A percentile compares a stretch with the other conserved stretches of the same genome.
phyloP scores from a whole-genome alignment of 1,140 invertebrate species.

The Eciton burchellii region DNA sequence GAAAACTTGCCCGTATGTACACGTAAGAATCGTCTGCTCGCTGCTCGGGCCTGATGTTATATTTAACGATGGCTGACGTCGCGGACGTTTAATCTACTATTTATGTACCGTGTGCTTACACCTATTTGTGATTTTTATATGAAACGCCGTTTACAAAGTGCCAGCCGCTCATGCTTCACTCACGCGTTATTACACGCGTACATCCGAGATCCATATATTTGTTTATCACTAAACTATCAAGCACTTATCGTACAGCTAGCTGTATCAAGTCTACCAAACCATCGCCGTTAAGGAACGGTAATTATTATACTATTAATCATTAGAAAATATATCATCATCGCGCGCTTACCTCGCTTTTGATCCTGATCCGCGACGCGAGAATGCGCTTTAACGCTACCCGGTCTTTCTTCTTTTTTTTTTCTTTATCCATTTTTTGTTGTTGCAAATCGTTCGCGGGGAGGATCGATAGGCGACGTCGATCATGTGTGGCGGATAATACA shows the following conservation, averaged over 20 bases:
- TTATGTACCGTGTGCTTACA: constrained; percentile 14
- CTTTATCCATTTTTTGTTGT: neutral
- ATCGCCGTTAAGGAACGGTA: constrained; percentile 4
- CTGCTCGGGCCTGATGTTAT: constrained; percentile 7
- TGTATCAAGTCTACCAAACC: neutral
- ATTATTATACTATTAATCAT: constrained; percentile 13
- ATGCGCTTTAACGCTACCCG: constrained; percentile 21
- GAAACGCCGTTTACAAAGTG: neutral
- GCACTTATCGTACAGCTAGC: neutral
- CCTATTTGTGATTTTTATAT: neutral
- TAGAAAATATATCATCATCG: neutral
- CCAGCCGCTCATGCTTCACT: neutral
- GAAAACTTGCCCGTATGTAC: neutral
- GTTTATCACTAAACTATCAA: neutral
- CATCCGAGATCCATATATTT: constrained; percentile 3
- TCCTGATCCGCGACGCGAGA: constrained; percentile 2
- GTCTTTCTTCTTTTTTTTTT: constrained; percentile 29
- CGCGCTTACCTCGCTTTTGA: constrained; percentile 15
- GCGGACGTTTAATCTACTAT: constrained; percentile 30
- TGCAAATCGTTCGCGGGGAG: constrained; percentile 10
- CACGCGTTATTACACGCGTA: neutral
- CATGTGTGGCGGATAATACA: constrained; percentile 33
- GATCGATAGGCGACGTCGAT: constrained; percentile 34
- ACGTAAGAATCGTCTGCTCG: neutral
- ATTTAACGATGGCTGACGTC: constrained; percentile 37